A percentile compares a stretch with the other conserved stretches of the same genome.
Conservation (phyloP, 2,888 invertebrate genomes). For the Tiphia femorata region DNA sequence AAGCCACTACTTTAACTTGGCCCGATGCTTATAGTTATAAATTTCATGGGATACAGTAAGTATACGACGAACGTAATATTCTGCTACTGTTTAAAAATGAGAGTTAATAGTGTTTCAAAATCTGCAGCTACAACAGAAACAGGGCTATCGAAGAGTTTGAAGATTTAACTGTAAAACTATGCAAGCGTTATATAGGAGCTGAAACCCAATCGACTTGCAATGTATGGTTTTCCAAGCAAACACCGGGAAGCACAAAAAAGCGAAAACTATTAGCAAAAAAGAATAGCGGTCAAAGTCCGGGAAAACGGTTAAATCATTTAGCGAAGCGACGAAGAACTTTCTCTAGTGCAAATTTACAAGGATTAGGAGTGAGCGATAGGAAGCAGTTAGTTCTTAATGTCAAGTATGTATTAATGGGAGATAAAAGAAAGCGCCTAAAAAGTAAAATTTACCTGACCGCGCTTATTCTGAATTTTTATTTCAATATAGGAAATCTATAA, state of each 20-base stretch:
- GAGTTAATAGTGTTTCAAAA: no score
- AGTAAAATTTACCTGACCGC: no score
- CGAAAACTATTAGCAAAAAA: conserved; percentile 73
- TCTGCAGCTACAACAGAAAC: conserved; percentile 80
- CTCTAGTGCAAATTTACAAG: conserved; percentile 78
- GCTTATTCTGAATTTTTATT: neutral
- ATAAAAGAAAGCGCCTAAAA: no score
- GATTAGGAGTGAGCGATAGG: conserved; percentile 55
- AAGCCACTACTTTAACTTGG: conserved; percentile 70
- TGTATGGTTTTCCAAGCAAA: conserved; percentile 72
- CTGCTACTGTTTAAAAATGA: conserved; percentile 3
- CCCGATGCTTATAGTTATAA: conserved; percentile 75
- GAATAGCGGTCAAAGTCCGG: conserved; percentile 76
- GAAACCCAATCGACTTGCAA: conserved; percentile 81
- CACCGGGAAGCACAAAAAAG: conserved; percentile 77
- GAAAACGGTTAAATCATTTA: conserved; percentile 81
- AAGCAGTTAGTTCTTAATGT: conserved; percentile 77
- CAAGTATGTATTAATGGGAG: conserved; percentile 70
- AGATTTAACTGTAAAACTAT: conserved; percentile 75
- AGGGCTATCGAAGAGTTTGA: conserved; percentile 80
- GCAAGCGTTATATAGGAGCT: conserved; percentile 79
- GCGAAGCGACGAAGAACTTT: conserved; percentile 82
- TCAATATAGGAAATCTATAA: conserved; percentile 64
- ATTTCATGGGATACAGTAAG: conserved; percentile 81
- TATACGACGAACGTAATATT: conserved; percentile 46